Percentiles rank a stretch among this genome's conserved stretches.
These are phyloP conservation scores for Eudorcas thomsonii DNA, from an alignment of 2,113 vertebrate species.

Conservation along the genomic window DNA sequence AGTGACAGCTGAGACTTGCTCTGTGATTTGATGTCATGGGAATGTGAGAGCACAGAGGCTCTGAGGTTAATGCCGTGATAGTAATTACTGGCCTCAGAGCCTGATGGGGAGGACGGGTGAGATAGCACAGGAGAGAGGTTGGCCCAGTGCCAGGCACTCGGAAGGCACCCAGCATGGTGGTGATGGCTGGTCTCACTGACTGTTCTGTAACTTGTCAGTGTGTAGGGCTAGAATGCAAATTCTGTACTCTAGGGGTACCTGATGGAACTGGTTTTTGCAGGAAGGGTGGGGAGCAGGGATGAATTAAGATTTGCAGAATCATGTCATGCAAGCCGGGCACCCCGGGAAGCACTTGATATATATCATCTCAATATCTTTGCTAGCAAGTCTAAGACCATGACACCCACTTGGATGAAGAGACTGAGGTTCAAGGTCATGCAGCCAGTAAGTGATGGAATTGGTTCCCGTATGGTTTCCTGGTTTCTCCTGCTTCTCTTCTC, in stretches of 20 bases:
- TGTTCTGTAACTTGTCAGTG: background rate
- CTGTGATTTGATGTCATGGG: background rate
- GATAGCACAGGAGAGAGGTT: background rate
- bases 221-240: background rate
- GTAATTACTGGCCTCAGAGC: background rate
- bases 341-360: background rate
- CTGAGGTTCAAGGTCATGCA: background rate
- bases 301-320: background rate
- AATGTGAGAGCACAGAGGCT: background rate
- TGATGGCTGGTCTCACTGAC: background rate
- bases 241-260: background rate
- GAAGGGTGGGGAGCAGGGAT: background rate
- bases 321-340: background rate
- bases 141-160: background rate
- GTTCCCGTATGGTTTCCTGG: background rate
- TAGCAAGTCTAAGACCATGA: background rate
- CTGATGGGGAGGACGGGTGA: background rate
- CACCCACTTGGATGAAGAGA: background rate
- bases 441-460: background rate
- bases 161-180: fast-evolving
- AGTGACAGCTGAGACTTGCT: slow-evolving; percentile 26
- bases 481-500: background rate
- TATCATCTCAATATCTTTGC: background rate
- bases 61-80: background rate
- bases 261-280: background rate